Conservation (phyloP, 1,140 invertebrate genomes). For the Phocides pigmalion region DNA sequence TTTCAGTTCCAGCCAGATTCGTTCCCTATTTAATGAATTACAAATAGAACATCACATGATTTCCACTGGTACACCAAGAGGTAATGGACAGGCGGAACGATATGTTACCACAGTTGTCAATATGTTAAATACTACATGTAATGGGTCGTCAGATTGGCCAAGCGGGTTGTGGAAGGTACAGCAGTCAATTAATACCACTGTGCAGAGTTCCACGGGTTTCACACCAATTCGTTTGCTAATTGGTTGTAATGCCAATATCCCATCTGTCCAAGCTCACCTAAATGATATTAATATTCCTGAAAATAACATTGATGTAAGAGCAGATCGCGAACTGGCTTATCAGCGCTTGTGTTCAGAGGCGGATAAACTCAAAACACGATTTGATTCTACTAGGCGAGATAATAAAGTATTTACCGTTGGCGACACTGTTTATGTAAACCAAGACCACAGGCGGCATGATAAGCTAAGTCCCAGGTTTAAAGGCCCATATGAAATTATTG, state of each 20-base stretch:
- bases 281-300: background rate
- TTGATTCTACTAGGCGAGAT: background rate
- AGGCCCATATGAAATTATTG: too few relatives aligned
- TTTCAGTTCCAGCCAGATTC: conserved; percentile 48
- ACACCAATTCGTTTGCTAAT: background rate
- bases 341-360: background rate
- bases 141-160: background rate
- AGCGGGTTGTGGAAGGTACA: background rate
- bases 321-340: background rate
- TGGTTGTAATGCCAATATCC: background rate
- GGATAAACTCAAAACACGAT: background rate
- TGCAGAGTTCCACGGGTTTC: background rate
- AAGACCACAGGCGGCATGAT: too few relatives aligned
- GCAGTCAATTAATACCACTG: background rate
- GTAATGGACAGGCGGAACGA: background rate
- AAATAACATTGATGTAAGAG: background rate
- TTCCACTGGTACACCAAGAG: background rate
- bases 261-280: background rate
- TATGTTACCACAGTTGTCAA: background rate
- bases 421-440: too few relatives aligned
- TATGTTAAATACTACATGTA: background rate
- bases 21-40: background rate
- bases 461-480: too few relatives aligned
- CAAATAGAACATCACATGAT: background rate
- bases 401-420: too few relatives aligned